Base-by-base conservation (phyloP, 2,113 vertebrate species). In the Lamprotornis superbus region DNA sequence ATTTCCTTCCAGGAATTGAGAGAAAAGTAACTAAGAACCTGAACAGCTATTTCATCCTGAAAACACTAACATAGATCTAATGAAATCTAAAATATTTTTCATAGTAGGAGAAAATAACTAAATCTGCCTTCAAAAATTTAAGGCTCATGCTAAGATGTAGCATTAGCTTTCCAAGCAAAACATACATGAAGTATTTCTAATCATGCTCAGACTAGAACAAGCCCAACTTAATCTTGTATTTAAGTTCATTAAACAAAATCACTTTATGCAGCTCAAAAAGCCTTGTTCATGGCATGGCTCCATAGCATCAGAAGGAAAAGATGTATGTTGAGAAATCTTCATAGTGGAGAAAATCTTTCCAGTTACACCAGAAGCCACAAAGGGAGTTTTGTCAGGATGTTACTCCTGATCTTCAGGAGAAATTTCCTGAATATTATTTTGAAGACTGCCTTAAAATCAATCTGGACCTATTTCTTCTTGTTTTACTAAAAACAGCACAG, bases 1-100 rank as follows among this genome's bases (percentile, higher is more conserved):
- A 85, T 94, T 96, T 87, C 35, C 52, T 84, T 96, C 85, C 65
- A 92, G 65, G 79, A 95, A 91, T 0, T 50, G 75, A 81, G 82
- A 79, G 61, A 52, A 78, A 95, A 80, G 50, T 87, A 89, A 65
- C 40, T 61, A 65, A 92, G 44, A 93, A 65, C 15, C 25, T 59
- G 79, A 93, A 56, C 39, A 82, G 25, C 59, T 61, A 13, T 61
- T 91, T n/a, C 47, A 59, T 87, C 57, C 61, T 89, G 67, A 71
- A 87, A 96, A 89, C 18, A 77, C 30, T 69, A 92, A 57, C 47
- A 57, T 9, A 30, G 52, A 60, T 60, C 35, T 77, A 78, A 55
- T 7, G 22, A 82, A 86, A 83, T 74, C 56, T 50, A 91, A 90
- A 90, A 21, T 47, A 56, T 71, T 94, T 78, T 87, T 89, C 37